Base-by-base conservation (phyloP, 2,888 invertebrate genomes). In the Ophonus ardosiacus region DNA sequence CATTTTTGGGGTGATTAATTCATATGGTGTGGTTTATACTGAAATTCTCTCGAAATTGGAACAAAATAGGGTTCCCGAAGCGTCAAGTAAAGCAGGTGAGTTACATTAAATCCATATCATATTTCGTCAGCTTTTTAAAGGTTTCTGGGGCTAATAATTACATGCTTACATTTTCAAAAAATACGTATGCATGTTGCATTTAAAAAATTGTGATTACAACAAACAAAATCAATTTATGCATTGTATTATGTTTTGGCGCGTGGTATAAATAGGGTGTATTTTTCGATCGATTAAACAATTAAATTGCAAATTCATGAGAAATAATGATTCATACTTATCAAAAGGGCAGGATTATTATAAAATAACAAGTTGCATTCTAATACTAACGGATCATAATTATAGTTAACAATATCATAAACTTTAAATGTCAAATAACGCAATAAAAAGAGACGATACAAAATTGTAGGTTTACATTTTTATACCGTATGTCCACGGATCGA, bases 1-100 rank as follows among this genome's bases (percentile, higher is more conserved):
- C 79, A 93, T 98, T 80, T 98, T 98, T 91, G 97, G 98, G 71
- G 94, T 97, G 65, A 97, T 98, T 89, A 98, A 98, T 92, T 96
- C 96, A 0, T 97, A 96, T 90, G 96, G 97, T 87, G 94, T 97
- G 38, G 93, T 98, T 87, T 96, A 96, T 90, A 92, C 93, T 7
- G 94, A 95, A 86, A 93, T 97, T 65, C 93, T 93, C 88, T 93
- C 93, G 78, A 93, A 94, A 88, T 92, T 97, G 85, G 90, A 92
- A 85, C 91, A 92, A n/a, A 93, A 93, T 85, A 95, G 95, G 17
- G 94, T 95, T 68, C 90, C 92, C 3, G 96, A 96, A 88, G 94
- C 96, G 0, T 95, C 96, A 40, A 95, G 96, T 87, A 96, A 96
- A 93, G 96, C 97, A 89, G 95, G 98, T 97, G 92, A 95, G 95